Conservation (phyloP, 1,140 invertebrate species). For the Euura lappo region DNA sequence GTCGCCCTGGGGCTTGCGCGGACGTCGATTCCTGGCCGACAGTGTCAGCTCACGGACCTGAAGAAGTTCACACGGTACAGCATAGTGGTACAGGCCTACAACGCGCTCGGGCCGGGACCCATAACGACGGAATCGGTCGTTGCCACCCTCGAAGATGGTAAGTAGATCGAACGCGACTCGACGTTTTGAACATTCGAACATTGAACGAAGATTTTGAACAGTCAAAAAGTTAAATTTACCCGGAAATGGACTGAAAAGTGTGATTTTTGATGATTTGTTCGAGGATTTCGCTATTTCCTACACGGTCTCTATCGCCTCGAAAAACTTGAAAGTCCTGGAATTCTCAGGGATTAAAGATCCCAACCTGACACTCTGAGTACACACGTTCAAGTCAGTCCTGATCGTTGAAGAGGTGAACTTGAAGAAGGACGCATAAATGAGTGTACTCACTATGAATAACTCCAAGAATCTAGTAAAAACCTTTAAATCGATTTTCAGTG, state of each 20-base stretch:
- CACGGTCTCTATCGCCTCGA: too few relatives aligned
- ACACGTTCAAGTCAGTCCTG: too few relatives aligned
- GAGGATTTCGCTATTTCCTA: too few relatives aligned
- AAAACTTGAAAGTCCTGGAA: too few relatives aligned
- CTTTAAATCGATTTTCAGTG: slow-evolving; percentile 60
- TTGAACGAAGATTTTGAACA: too few relatives aligned
- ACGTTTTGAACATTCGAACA: too few relatives aligned
- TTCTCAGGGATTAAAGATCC: too few relatives aligned
- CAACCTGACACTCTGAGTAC: too few relatives aligned
- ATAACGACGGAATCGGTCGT: slow-evolving; percentile 81
- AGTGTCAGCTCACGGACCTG: slow-evolving; percentile 61
- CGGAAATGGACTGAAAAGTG: too few relatives aligned
- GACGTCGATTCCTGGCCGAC: slow-evolving; percentile 54
- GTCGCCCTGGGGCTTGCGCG: slow-evolving; percentile 53
- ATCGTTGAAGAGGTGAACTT: slow-evolving; percentile 4
- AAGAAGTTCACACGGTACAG: slow-evolving; percentile 88
- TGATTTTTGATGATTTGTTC: too few relatives aligned
- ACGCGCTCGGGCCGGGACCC: slow-evolving; percentile 88
- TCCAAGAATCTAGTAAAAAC: slow-evolving; percentile 5
- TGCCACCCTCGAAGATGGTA: slow-evolving; percentile 89
- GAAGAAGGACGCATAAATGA: background rate
- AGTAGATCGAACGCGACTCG: slow-evolving; percentile 36
- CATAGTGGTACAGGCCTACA: slow-evolving; percentile 91
- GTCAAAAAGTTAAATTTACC: too few relatives aligned
- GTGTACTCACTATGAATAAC: background rate